Evolutionary conservation across 1,140 invertebrate species (phyloP).

Genomic region (Orchesella cincta): DNA sequence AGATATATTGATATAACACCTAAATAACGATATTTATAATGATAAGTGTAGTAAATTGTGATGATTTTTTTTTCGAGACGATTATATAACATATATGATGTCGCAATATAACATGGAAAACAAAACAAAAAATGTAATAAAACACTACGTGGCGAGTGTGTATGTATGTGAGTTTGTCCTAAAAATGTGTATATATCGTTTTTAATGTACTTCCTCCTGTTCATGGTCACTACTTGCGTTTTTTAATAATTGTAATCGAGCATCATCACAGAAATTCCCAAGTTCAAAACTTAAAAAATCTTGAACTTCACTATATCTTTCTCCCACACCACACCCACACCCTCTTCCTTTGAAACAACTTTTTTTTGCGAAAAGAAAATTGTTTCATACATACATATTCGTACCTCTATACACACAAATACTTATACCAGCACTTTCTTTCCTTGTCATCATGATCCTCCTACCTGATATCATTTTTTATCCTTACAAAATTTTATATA

Average conservation of each 20-base stretch:
- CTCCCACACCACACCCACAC: not conserved
- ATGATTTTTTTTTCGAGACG: too few relatives aligned
- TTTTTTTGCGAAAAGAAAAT: not conserved
- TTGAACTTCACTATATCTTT: constrained; percentile 14
- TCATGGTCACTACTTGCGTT: not conserved
- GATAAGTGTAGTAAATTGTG: too few relatives aligned
- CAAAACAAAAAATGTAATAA: too few relatives aligned
- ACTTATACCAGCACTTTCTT: not conserved
- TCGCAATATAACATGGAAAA: too few relatives aligned
- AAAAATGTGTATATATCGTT: too few relatives aligned
- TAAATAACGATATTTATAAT: too few relatives aligned
- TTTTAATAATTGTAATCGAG: constrained; percentile 16
- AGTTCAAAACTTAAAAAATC: constrained; percentile 5
- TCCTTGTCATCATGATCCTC: too few relatives aligned
- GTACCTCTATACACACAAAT: not conserved
- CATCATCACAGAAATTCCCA: constrained; percentile 27
- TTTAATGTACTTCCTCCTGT: not conserved
- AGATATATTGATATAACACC: too few relatives aligned
- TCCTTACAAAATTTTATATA: not conserved
- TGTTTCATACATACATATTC: too few relatives aligned
- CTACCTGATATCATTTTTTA: not conserved
- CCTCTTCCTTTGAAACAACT: not conserved
- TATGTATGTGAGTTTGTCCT: too few relatives aligned
- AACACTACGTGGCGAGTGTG: too few relatives aligned
- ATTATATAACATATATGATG: too few relatives aligned